Evolutionary conservation across 1,140 invertebrate genomes (phyloP).

Genomic region (Monomorium pharaonis): DNA sequence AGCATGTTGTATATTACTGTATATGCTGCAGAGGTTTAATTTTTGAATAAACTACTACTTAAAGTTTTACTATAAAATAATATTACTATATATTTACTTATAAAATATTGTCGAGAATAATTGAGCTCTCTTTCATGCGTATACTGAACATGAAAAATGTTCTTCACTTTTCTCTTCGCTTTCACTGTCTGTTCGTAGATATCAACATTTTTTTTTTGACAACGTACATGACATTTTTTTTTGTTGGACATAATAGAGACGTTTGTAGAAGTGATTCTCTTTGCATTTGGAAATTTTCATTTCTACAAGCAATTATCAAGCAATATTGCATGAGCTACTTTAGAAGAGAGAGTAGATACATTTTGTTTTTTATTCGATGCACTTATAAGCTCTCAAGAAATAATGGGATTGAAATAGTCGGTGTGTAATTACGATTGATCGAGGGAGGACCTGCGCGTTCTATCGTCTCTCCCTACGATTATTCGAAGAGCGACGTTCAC

Average conservation of each 20-base stretch:
- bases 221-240: not conserved
- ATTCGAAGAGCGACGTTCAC: not conserved
- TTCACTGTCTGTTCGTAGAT: not conserved
- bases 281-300: not conserved
- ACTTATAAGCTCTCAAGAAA: constrained; percentile 13
- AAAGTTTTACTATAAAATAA: not conserved
- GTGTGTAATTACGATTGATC: constrained; percentile 36
- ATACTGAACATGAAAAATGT: not conserved
- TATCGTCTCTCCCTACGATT: not conserved
- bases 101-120: not conserved
- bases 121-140: not conserved
- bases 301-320: constrained; percentile 1
- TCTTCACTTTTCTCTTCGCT: not conserved
- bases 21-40: not conserved
- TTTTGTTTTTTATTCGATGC: constrained; percentile 7
- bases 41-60: constrained; percentile 10
- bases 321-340: not conserved
- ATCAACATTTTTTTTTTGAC: not conserved
- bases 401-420: constrained; percentile 14
- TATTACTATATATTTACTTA: not conserved
- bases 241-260: not conserved
- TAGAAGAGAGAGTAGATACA: not conserved
- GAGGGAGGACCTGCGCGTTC: constrained; percentile 22
- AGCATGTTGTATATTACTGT: not conserved
- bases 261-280: not conserved